phyloP scores from a whole-genome alignment of 2,888 invertebrate species.

The Aphrophora alni region DNA sequence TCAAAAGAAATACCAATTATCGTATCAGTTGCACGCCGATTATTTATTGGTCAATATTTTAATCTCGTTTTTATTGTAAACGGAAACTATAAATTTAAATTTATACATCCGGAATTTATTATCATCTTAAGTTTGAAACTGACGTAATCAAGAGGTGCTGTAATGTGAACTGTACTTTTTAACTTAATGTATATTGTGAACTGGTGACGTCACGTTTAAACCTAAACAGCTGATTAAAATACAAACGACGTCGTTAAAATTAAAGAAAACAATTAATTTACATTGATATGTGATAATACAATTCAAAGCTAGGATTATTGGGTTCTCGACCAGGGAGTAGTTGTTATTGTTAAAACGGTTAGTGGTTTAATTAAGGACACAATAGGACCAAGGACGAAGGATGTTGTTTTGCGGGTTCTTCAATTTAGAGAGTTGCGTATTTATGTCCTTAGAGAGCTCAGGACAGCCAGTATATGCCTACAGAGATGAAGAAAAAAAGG shows the following conservation, averaged over 20 bases:
- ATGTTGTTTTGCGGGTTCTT: neutral
- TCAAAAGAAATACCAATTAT: too few species aligned
- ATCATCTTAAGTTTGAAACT: neutral
- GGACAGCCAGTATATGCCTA: too few species aligned
- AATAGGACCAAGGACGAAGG: neutral
- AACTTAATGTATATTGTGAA: neutral
- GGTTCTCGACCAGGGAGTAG: neutral
- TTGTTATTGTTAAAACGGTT: neutral
- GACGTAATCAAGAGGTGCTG: neutral
- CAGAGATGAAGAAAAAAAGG: too few species aligned
- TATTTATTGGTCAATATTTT: too few species aligned
- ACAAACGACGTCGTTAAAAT: neutral
- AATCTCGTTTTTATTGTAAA: too few species aligned
- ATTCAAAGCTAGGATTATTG: neutral
- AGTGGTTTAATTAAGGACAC: neutral
- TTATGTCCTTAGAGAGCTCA: too few species aligned
- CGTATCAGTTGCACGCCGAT: too few species aligned
- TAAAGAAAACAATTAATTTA: too few species aligned
- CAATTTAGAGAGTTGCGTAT: neutral
- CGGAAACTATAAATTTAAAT: neutral
- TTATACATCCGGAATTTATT: neutral
- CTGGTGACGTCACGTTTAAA: neutral
- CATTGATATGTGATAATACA: too few species aligned
- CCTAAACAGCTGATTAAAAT: neutral
- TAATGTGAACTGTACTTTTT: neutral